Percentiles rank a stretch among this genome's conserved stretches.
phyloP scores from a whole-genome alignment of 2,113 vertebrate genomes.

The Sarotherodon lohbergeri region DNA sequence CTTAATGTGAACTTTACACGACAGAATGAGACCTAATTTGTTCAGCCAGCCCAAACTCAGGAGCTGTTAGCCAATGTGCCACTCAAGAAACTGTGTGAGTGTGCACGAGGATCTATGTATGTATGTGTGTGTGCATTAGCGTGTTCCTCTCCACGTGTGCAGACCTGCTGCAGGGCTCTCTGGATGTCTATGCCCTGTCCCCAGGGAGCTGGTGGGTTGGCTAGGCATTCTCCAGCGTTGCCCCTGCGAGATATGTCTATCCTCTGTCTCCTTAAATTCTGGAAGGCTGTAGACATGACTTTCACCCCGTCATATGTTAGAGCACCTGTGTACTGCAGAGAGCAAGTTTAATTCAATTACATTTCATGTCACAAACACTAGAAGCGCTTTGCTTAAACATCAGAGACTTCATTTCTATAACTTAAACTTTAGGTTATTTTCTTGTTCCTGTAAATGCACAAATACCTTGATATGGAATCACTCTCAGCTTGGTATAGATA shows the following conservation, averaged over 20 bases:
- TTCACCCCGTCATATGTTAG: constrained; percentile 94
- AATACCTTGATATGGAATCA: background rate
- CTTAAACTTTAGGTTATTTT: background rate
- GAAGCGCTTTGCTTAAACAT: background rate
- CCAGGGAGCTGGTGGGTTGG: constrained; percentile 97
- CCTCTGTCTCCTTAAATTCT: constrained; percentile 90
- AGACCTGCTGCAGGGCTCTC: constrained; percentile 94
- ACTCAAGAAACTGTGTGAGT: constrained; percentile 43
- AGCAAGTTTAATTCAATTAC: background rate
- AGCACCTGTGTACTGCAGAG: constrained; percentile 88
- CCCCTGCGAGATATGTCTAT: constrained; percentile 96
- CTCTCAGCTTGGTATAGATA: background rate
- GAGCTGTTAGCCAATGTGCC: constrained; percentile 57
- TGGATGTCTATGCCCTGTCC: constrained; percentile 98
- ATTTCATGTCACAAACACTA: background rate
- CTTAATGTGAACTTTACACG: constrained; percentile 69
- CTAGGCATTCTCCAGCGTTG: constrained; percentile 95
- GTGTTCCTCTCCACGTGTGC: background rate
- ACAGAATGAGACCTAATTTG: constrained; percentile 70
- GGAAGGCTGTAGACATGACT: constrained; percentile 96
- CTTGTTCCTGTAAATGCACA: background rate
- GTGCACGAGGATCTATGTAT: background rate
- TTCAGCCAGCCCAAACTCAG: constrained; percentile 61
- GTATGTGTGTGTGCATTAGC: background rate
- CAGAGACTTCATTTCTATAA: background rate